These are phyloP conservation scores for Bubo blakistoni DNA, from an alignment of 2,113 vertebrate species.

Conservation along the genomic window DNA sequence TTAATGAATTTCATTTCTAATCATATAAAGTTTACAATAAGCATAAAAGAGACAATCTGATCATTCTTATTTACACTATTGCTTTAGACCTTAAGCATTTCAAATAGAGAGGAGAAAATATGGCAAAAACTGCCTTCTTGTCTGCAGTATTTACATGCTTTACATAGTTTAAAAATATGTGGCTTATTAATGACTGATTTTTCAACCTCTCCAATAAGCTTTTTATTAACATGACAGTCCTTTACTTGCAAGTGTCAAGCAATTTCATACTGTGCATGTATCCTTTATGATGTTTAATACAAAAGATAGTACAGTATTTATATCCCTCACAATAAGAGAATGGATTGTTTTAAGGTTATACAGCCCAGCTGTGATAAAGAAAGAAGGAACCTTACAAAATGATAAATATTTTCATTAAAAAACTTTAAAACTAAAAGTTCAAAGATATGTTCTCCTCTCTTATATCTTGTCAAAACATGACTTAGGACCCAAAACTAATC, in stretches of 20 bases:
- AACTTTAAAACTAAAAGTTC: slow-evolving; percentile 86
- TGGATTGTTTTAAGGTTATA: slow-evolving; percentile 78
- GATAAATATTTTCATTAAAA: slow-evolving; percentile 87
- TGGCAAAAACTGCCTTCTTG: slow-evolving; percentile 45
- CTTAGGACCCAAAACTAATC: slow-evolving; percentile 97
- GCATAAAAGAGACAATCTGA: not conserved
- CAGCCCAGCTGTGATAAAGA: slow-evolving; percentile 72
- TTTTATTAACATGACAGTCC: slow-evolving; percentile 72
- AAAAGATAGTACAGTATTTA: slow-evolving; percentile 77
- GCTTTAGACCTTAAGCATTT: slow-evolving; percentile 26
- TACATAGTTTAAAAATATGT: slow-evolving; percentile 75
- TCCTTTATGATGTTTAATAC: slow-evolving; percentile 72
- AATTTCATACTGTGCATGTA: not conserved
- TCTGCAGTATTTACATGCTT: slow-evolving; percentile 68
- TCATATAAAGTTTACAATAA: not conserved
- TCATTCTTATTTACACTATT: slow-evolving; percentile 1
- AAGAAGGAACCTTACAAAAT: slow-evolving; percentile 78
- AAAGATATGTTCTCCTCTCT: slow-evolving; percentile 75
- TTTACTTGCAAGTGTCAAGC: slow-evolving; percentile 61
- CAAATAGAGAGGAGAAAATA: slow-evolving; percentile 56
- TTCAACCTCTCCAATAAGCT: slow-evolving; percentile 66
- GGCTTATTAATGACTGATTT: slow-evolving; percentile 74
- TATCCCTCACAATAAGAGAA: slow-evolving; percentile 73
- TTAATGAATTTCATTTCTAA: not conserved
- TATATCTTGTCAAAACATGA: slow-evolving; percentile 93